Evolutionary conservation across 2,888 invertebrate genomes (phyloP), one percentile per base, ranked within the genome.

Genomic region (Allygus modestus): DNA sequence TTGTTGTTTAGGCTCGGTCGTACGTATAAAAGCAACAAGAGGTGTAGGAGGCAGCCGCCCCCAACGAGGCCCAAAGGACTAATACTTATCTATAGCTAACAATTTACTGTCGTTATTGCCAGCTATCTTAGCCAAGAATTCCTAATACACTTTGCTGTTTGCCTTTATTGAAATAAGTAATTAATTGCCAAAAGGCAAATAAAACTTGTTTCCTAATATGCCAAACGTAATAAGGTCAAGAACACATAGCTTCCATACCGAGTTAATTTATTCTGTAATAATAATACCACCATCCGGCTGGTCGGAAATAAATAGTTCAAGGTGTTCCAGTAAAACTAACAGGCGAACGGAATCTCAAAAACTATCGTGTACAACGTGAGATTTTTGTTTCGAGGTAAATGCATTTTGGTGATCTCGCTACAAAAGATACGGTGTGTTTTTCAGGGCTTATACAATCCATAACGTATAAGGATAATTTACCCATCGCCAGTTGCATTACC

Each of bases 171-270:
- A 65, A 28, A n/a, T n/a, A n/a, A 65, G 28, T 28, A 31, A 9
- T 0, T 17, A 17, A 28, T 65, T 65, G 4, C 65, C 17, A 65
- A 65, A 65, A 28, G 31, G 31, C 65, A 65, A 65, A 65, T 65
- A 28, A 65, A 28, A 65, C 65, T 28, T 11, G 65, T 65, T 65
- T 65, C 65, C 65, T 65, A 20, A 65, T 65, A 26, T 17, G 65
- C 31, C 65, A 15, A 65, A 65, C 65, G 58, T 65, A 65, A 65
- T 65, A 28, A 65, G 65, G 65, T 65, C 65, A 65, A 65, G 65
- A 65, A 4, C 65, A 28, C 31, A 15, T 9, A 23, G 54, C 65
- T 65, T 28, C 65, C 65, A 28, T 65, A 65, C 28, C 28, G 28
- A 65, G 31, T 65, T 65, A 28, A 28, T 65, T 65, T 65, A 65